These are phyloP conservation scores for Toxotes lorentzi DNA, from an alignment of 2,797 vertebrate genomes.

Conservation along the genomic window DNA sequence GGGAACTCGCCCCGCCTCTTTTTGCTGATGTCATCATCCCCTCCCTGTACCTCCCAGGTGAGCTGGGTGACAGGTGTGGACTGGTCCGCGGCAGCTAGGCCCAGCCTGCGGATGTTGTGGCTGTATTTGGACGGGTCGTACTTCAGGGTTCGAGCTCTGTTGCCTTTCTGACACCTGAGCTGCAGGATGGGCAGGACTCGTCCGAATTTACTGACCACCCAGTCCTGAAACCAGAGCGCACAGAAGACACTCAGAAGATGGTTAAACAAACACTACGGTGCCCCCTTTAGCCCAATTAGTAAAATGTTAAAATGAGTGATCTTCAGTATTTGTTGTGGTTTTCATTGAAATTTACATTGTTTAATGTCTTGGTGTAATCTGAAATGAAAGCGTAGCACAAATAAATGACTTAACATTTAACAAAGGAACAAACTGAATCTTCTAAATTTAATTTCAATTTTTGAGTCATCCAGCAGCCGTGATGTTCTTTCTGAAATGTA, in stretches of 20 bases:
- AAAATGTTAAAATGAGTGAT: not conserved
- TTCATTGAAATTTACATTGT: too few relatives aligned
- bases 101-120: slow-evolving; percentile 93
- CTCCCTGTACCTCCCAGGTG: slow-evolving; percentile 90
- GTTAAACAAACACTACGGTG: not conserved
- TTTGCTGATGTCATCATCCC: slow-evolving; percentile 86
- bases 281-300: not conserved
- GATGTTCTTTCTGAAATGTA: too few relatives aligned
- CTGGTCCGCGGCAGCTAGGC: slow-evolving; percentile 48
- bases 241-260: slow-evolving; percentile 1
- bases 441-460: too few relatives aligned
- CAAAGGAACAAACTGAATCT: too few relatives aligned
- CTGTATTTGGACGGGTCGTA: slow-evolving; percentile 98
- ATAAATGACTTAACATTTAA: too few relatives aligned
- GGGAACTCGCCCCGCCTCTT: slow-evolving; percentile 90
- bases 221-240: slow-evolving; percentile 84
- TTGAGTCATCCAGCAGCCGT: too few relatives aligned
- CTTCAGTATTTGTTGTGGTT: too few relatives aligned
- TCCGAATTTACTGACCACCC: slow-evolving; percentile 97
- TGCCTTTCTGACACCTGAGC: slow-evolving; percentile 83
- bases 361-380: too few relatives aligned
- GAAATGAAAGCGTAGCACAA: too few relatives aligned
- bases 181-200: slow-evolving; percentile 93
- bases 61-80: slow-evolving; percentile 85
- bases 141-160: slow-evolving; percentile 89